phyloP scores from a whole-genome alignment of 2,888 invertebrate genomes.

The Pseudococcus jackbeardsleyi region DNA sequence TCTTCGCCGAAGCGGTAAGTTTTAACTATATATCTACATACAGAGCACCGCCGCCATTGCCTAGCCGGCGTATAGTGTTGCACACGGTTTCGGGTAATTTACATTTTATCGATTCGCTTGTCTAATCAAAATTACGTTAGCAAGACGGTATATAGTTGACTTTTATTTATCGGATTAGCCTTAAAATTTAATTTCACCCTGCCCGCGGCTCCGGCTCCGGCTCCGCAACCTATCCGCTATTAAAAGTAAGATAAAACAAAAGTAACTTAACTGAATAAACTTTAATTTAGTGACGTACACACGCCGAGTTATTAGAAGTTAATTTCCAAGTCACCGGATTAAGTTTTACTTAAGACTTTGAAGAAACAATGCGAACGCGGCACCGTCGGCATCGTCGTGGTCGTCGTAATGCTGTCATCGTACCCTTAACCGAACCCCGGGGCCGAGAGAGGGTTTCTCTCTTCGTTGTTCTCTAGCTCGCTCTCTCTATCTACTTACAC shows the following conservation, averaged over 20 bases:
- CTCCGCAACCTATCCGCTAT: slow-evolving; percentile 45
- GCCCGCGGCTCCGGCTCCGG: neutral
- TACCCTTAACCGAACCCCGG: neutral
- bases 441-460: neutral
- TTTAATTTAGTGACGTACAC: slow-evolving; percentile 59
- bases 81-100: slow-evolving; percentile 55
- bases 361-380: slow-evolving; percentile 21
- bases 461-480: neutral
- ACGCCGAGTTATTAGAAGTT: slow-evolving; percentile 54
- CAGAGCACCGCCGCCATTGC: neutral
- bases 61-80: too few relatives aligned
- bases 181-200: slow-evolving; percentile 60
- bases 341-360: slow-evolving; percentile 54
- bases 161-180: slow-evolving; percentile 59
- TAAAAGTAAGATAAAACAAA: slow-evolving; percentile 61
- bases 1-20: neutral
- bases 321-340: slow-evolving; percentile 53
- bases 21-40: slow-evolving; percentile 14
- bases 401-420: neutral
- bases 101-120: slow-evolving; percentile 57
- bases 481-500: neutral
- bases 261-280: slow-evolving; percentile 58
- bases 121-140: slow-evolving; percentile 59
- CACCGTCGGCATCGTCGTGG: neutral
- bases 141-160: slow-evolving; percentile 54